Base-by-base conservation (phyloP, 2,113 vertebrate genomes). In the Platichthys stellatus region DNA sequence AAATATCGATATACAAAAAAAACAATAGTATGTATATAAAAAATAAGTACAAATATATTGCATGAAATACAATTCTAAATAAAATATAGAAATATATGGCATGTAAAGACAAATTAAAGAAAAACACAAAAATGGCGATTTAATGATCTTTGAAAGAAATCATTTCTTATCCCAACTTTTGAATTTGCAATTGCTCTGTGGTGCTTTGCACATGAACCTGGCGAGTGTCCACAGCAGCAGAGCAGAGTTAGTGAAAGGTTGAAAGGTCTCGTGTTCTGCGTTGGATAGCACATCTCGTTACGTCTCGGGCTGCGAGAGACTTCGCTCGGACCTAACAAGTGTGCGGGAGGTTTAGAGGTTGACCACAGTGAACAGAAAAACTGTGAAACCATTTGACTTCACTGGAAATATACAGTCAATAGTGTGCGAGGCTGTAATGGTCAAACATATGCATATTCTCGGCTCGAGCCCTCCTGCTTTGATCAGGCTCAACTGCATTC, bases 381-480 rank as follows among this genome's bases (percentile, higher is more conserved):
- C n/a, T 38, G 18, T 5, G 54, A 26, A 61, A 61, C 2, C 57
- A 1, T 81, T 84, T 68, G 72, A 67, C 81, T 80, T 62, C 62
- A 35, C 17, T 14, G 76, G 8, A 70, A 3, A 17, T 74, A 72
- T 57, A 28, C 76, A 59, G 72, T 77, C 74, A 53, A 74, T 74
- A 79, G 64, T 84, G 49, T 61, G 68, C 28, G 23, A 69, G 80
- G 77, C 81, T 80, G 78, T 83, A 74, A 75, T 83, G 82, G 86
- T 92, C 89, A 89, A 89, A 87, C 90, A 89, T 82, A 84, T 89
- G 87, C 84, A 81, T 66, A 47, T 80, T 85, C 63, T 70, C 76
- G 62, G 72, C 87, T 72, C 35, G 5, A 63, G 76, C 74, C 84
- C 56, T 82, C 49, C 78, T 28, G 81, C 85, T 88, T 75, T 86